Conservation (phyloP, 1,140 invertebrate genomes). For the Brachionus plicatilis region DNA sequence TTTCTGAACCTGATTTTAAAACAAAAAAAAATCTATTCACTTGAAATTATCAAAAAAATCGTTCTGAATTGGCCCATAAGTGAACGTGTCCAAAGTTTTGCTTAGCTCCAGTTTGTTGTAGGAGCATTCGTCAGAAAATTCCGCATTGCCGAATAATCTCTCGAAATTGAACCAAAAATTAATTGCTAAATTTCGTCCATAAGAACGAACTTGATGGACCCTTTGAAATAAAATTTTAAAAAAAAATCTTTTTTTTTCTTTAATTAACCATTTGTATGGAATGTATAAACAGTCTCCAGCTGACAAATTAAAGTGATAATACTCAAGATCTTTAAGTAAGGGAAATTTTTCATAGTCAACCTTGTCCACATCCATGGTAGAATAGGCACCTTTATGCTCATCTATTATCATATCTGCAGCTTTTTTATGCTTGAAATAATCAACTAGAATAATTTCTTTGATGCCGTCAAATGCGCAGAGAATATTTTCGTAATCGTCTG, state of each 20-base stretch:
- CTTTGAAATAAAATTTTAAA: constrained; percentile 42
- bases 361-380: constrained; percentile 11
- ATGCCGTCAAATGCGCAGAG: constrained; percentile 52
- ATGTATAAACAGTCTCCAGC: constrained; percentile 55
- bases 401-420: constrained; percentile 44
- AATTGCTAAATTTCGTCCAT: constrained; percentile 51
- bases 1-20: not conserved
- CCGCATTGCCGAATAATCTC: constrained; percentile 9
- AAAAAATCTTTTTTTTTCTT: constrained; percentile 36
- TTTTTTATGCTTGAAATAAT: constrained; percentile 48
- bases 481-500: constrained; percentile 53
- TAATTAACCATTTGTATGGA: constrained; percentile 47
- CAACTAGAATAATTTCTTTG: constrained; percentile 50
- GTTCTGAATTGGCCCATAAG: not conserved
- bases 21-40: not conserved
- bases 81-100: constrained; percentile 9
- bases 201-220: constrained; percentile 54
- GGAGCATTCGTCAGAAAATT: not conserved
- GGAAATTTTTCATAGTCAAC: constrained; percentile 50
- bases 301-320: constrained; percentile 45
- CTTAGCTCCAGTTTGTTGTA: constrained; percentile 14
- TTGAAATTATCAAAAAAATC: constrained; percentile 26
- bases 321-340: constrained; percentile 46
- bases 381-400: not conserved
- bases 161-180: constrained; percentile 49